Conservation (phyloP, 1,140 invertebrate species). For the Spodoptera frugiperda region DNA sequence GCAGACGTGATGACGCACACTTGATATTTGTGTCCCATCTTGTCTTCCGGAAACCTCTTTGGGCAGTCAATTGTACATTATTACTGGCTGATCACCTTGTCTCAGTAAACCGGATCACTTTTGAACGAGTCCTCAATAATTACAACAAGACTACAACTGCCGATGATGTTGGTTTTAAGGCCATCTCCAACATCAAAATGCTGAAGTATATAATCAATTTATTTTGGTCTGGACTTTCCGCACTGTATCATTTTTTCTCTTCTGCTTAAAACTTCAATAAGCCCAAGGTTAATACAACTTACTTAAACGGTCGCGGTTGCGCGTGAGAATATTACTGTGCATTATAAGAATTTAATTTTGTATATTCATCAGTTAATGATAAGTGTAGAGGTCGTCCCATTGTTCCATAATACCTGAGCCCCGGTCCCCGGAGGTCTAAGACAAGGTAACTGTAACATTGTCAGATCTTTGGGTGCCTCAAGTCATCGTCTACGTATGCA, state of each 20-base stretch:
- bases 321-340: conserved; percentile 74
- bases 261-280: conserved; percentile 49
- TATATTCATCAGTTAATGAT: conserved; percentile 75
- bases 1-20: neutral
- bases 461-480: conserved; percentile 47
- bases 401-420: conserved; percentile 69
- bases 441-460: conserved; percentile 80
- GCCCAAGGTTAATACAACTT: conserved; percentile 65
- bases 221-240: conserved; percentile 33
- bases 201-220: conserved; percentile 49
- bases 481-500: conserved; percentile 48
- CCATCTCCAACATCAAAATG: conserved; percentile 29
- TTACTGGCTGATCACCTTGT: conserved; percentile 57
- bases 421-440: conserved; percentile 68
- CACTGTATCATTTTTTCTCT: conserved; percentile 51
- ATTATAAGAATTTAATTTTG: conserved; percentile 76
- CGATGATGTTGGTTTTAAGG: conserved; percentile 63
- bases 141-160: conserved; percentile 50
- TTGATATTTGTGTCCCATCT: neutral
- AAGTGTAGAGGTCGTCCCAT: conserved; percentile 76
- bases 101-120: conserved; percentile 63
- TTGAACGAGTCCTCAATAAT: conserved; percentile 52
- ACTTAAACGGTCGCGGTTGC: conserved; percentile 61
- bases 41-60: conserved; percentile 29
- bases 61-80: conserved; percentile 36